Base-by-base conservation (phyloP, 2,797 vertebrate species). In the Cichlasoma orientale region DNA sequence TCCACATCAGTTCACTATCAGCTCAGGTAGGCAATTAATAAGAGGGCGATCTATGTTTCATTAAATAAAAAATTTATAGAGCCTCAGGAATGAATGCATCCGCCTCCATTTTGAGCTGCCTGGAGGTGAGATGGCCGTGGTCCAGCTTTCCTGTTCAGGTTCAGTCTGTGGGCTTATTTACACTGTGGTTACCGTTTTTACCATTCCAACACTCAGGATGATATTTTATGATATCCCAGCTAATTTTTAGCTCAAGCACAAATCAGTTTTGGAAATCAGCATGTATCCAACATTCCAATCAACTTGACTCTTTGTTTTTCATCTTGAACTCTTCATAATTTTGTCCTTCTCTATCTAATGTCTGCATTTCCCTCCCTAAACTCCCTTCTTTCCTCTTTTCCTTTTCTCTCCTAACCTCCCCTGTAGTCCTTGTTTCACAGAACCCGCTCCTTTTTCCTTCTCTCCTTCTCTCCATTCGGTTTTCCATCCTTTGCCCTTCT, bases 11-110 rank as follows among this genome's bases (percentile, higher is more conserved):
- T 44, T 52, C 77, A 16, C 50, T 4, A 41, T 53, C 27, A 38
- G 56, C 54, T 61, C 81, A 76, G 77, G 72, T 56, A 23, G 73
- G 47, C 70, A 69, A 73, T 88, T 87, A 90, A 83, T 79, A 74
- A 70, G 4, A 53, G 12, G 47, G 53, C 55, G 21, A 80, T 58
- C 80, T 63, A 80, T 63, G 1, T 50, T 78, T 79, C 73, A 76
- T 85, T 84, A 77, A 79, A 81, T 69, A 74, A 54, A 0, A 47
- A 68, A 71, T 73, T 61, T 31, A 80, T 56, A 21, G 56, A 76
- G 71, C 41, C 13, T 31, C 3, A 10, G 38, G n/a, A 78, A 75
- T 50, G 68, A 78, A 74, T 11, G 56, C 25, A 84, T 85, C 83
- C 74, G 1, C 31, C 9, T 61, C 14, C 25, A 3, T 41, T 29